Percentiles rank a stretch among this genome's conserved stretches.
Conservation (phyloP, 1,140 invertebrate genomes). For the Drosophila pseudoobscura region DNA sequence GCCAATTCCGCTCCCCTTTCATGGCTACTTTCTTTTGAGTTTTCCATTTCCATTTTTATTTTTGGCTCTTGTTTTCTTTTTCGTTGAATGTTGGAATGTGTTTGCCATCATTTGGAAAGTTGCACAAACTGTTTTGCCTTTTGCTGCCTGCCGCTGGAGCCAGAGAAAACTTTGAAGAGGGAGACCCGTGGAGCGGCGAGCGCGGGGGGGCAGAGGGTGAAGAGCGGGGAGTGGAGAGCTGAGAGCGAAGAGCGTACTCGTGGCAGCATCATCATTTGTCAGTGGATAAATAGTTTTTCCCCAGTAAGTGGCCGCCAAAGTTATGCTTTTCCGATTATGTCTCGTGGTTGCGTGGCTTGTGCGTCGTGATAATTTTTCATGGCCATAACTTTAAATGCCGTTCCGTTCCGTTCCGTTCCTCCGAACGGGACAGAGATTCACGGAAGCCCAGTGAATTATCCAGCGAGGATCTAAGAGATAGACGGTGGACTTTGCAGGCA, state of each 20-base stretch:
- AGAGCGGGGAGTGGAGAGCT: too few species aligned
- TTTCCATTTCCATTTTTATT: slow-evolving; percentile 5
- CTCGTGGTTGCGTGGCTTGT: neutral
- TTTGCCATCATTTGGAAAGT: slow-evolving; percentile 60
- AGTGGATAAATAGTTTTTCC: slow-evolving; percentile 77
- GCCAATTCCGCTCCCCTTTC: slow-evolving; percentile 18
- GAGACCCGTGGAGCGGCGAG: too few species aligned
- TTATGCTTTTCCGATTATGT: slow-evolving; percentile 80
- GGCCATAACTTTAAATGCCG: slow-evolving; percentile 65
- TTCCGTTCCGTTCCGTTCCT: neutral
- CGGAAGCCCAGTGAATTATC: slow-evolving; percentile 5
- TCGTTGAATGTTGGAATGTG: neutral
- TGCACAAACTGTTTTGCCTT: slow-evolving; percentile 77
- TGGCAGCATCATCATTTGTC: slow-evolving; percentile 77
- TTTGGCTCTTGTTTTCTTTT: slow-evolving; percentile 9
- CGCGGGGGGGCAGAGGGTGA: too few species aligned
- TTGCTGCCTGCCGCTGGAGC: slow-evolving; percentile 57
- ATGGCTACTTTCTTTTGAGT: neutral
- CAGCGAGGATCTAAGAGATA: slow-evolving; percentile 6
- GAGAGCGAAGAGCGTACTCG: too few species aligned
- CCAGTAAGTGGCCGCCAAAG: slow-evolving; percentile 77
- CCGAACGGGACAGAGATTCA: slow-evolving; percentile 27
- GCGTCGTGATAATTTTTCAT: slow-evolving; percentile 73
- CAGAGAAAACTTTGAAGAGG: slow-evolving; percentile 47
- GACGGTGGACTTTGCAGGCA: slow-evolving; percentile 28